Evolutionary conservation across 2,113 vertebrate species (phyloP).

Genomic region (Cranoglanis bouderius): DNA sequence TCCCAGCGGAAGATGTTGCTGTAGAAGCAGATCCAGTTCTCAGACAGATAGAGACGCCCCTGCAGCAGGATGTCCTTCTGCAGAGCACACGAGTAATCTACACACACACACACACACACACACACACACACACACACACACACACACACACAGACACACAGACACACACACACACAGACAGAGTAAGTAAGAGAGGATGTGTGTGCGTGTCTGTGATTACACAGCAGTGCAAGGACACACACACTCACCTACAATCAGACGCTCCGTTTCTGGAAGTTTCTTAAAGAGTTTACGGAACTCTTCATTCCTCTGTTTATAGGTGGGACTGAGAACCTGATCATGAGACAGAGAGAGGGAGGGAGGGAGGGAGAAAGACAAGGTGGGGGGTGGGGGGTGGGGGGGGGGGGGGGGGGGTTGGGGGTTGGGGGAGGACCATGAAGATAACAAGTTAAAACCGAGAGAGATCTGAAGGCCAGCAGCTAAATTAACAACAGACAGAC

Average conservation of each 20-base stretch:
- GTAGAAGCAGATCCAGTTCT: slow-evolving; percentile 92
- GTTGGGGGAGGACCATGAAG: too few relatives aligned
- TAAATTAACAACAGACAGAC: too few relatives aligned
- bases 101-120: slow-evolving; percentile 40
- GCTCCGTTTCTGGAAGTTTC: slow-evolving; percentile 85
- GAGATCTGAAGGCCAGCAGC: too few relatives aligned
- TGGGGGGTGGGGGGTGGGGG: too few relatives aligned
- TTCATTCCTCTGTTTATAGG: slow-evolving; percentile 89
- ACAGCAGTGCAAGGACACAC: neutral
- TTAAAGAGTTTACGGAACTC: slow-evolving; percentile 90
- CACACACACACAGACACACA: neutral
- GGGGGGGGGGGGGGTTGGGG: too few relatives aligned
- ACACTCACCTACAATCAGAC: slow-evolving; percentile 87
- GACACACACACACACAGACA: neutral
- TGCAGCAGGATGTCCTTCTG: slow-evolving; percentile 90
- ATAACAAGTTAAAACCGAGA: too few relatives aligned
- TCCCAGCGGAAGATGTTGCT: slow-evolving; percentile 95
- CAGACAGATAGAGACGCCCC: slow-evolving; percentile 86
- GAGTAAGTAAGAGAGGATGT: neutral
- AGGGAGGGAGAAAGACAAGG: neutral
- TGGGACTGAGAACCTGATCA: slow-evolving; percentile 86
- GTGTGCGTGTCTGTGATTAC: neutral
- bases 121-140: slow-evolving; percentile 13
- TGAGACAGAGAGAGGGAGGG: neutral
- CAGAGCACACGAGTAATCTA: slow-evolving; percentile 90